These are phyloP conservation scores for Selenia dentaria DNA, from an alignment of 2,888 invertebrate species.

Conservation along the genomic window DNA sequence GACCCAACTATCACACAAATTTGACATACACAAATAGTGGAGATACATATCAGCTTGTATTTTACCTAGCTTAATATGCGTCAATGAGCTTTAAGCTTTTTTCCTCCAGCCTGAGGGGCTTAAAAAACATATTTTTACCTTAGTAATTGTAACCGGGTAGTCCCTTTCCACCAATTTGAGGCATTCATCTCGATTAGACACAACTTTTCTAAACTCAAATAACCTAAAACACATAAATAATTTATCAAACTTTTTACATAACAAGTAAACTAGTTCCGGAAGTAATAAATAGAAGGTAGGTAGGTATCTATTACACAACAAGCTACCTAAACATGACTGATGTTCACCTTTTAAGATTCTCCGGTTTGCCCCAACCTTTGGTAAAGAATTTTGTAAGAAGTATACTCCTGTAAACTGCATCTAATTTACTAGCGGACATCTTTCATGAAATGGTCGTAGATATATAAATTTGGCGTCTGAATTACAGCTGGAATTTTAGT, in stretches of 20 bases:
- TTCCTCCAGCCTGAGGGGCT: no score
- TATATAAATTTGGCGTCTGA: no score
- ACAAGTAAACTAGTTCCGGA: slow-evolving; percentile 25
- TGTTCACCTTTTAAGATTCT: slow-evolving; percentile 92
- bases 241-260: slow-evolving; percentile 21
- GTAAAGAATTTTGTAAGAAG: slow-evolving; percentile 96
- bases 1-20: no score
- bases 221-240: slow-evolving; percentile 85
- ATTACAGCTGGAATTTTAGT: no score
- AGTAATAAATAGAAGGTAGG: slow-evolving; percentile 17
- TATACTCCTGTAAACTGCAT: slow-evolving; percentile 93
- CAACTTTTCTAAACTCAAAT: slow-evolving; percentile 94
- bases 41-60: no score
- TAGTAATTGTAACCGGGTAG: slow-evolving; percentile 94
- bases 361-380: slow-evolving; percentile 98
- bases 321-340: slow-evolving; percentile 22
- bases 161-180: slow-evolving; percentile 91
- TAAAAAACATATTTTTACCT: slow-evolving; percentile 87
- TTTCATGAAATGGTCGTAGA: slow-evolving; percentile 46
- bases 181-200: slow-evolving; percentile 93
- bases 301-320: slow-evolving; percentile 42
- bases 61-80: no score
- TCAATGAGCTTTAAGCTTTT: no score
- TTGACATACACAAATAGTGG: no score
- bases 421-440: slow-evolving; percentile 87